Evolutionary conservation across 2,888 invertebrate species (phyloP).

Genomic region (Sinelater perroti): DNA sequence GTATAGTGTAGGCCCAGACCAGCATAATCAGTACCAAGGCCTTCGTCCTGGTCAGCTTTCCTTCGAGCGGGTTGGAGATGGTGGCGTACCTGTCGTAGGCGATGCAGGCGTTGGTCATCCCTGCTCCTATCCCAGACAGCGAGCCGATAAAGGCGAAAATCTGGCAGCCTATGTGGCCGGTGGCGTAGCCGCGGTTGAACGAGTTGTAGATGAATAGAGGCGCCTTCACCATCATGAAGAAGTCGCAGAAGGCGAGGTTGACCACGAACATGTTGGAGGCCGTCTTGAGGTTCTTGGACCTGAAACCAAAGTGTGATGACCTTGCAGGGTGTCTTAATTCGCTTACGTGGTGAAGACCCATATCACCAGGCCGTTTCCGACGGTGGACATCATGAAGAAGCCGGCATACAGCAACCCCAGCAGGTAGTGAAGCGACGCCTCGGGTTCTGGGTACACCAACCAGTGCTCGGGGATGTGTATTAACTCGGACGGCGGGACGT

Average conservation of each 20-base stretch:
- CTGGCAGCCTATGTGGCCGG: conserved; percentile 79
- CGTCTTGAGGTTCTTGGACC: conserved; percentile 76
- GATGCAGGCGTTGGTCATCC: conserved; percentile 84
- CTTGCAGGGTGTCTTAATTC: background rate
- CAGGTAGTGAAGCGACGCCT: conserved; percentile 81
- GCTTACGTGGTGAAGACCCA: conserved; percentile 84
- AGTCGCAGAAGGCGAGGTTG: conserved; percentile 83
- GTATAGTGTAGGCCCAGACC: conserved; percentile 81
- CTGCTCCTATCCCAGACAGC: conserved; percentile 81
- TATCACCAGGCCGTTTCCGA: conserved; percentile 86
- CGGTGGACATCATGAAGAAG: conserved; percentile 75
- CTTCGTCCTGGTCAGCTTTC: conserved; percentile 82
- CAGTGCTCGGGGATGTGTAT: conserved; percentile 83
- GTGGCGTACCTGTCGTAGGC: conserved; percentile 84
- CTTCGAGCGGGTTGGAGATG: conserved; percentile 84
- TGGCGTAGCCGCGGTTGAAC: conserved; percentile 78
- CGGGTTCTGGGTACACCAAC: conserved; percentile 81
- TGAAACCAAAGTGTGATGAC: conserved; percentile 52
- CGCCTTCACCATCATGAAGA: conserved; percentile 87
- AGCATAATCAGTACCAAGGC: conserved; percentile 77
- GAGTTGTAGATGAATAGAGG: conserved; percentile 89
- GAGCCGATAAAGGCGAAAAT: conserved; percentile 80
- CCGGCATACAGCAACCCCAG: conserved; percentile 79
- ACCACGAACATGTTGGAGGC: conserved; percentile 87
- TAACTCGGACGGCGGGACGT: conserved; percentile 79